Percentiles rank a stretch among this genome's conserved stretches.
Evolutionary conservation across 2,797 vertebrate genomes (phyloP).

Genomic region (Phataginus tetradactyla): DNA sequence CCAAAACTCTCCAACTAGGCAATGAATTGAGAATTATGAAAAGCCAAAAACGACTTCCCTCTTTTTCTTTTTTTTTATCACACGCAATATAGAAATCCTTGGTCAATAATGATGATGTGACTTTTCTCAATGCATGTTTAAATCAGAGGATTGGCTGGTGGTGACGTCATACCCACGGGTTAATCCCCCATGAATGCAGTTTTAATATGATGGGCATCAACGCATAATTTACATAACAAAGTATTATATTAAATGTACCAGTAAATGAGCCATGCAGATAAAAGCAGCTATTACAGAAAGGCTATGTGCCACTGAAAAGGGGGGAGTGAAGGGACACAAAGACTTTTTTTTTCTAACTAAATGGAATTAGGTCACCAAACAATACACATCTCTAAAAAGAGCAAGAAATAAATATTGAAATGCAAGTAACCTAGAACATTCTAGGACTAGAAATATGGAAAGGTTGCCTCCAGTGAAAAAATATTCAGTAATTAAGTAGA

Average conservation of each 20-base stretch:
- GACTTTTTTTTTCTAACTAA: constrained; percentile 37
- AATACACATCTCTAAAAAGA: constrained; percentile 54
- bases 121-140: constrained; percentile 74
- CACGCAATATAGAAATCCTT: constrained; percentile 50
- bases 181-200: constrained; percentile 81
- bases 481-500: background rate
- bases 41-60: background rate
- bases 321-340: background rate
- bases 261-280: constrained; percentile 61
- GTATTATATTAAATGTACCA: constrained; percentile 15
- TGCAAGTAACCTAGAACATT: constrained; percentile 54
- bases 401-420: constrained; percentile 71
- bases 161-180: constrained; percentile 83
- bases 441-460: constrained; percentile 2
- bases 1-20: constrained; percentile 55
- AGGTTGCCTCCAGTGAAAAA: background rate
- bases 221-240: constrained; percentile 68
- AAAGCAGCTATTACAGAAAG: constrained; percentile 77
- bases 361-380: constrained; percentile 64
- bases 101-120: constrained; percentile 52
- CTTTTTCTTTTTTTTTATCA: background rate
- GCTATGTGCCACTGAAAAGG: constrained; percentile 51
- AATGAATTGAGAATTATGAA: constrained; percentile 59
- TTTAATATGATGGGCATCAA: constrained; percentile 73
- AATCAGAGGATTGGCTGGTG: constrained; percentile 83